phyloP scores from a whole-genome alignment of 1,140 invertebrate genomes.

The Saxidomus purpurata region DNA sequence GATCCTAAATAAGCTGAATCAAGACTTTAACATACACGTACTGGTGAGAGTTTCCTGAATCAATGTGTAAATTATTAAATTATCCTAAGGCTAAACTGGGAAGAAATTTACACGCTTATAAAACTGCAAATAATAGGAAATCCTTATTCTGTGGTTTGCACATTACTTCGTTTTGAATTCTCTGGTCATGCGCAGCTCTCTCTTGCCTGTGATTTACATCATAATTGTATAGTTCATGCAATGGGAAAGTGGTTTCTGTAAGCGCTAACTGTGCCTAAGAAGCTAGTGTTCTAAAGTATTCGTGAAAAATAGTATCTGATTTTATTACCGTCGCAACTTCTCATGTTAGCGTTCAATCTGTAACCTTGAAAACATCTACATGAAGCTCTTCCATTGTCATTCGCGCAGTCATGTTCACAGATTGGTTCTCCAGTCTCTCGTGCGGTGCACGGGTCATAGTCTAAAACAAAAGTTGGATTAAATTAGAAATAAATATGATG shows the following conservation, averaged over 20 bases:
- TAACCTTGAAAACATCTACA: conserved; percentile 81
- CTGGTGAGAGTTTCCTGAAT: background rate
- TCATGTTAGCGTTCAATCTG: conserved; percentile 73
- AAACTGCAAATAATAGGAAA: background rate
- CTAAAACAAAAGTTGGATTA: conserved; percentile 43
- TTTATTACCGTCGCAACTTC: conserved; percentile 78
- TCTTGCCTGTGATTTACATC: too few relatives aligned
- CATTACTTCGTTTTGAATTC: too few relatives aligned
- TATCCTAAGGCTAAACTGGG: background rate
- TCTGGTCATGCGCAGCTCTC: too few relatives aligned
- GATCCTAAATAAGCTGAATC: conserved; percentile 1
- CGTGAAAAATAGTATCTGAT: too few relatives aligned
- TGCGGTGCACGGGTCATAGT: conserved; percentile 76
- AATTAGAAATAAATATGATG: too few relatives aligned
- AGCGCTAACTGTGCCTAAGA: too few relatives aligned
- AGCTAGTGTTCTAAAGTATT: too few relatives aligned
- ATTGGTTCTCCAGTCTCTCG: conserved; percentile 72
- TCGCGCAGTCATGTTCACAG: conserved; percentile 81
- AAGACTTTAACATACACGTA: background rate
- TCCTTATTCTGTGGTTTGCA: background rate
- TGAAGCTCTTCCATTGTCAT: conserved; percentile 72
- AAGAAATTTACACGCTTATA: background rate
- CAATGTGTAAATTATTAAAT: background rate
- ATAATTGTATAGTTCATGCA: too few relatives aligned
- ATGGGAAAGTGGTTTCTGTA: too few relatives aligned